A percentile compares a stretch with the other conserved stretches of the same genome.
Evolutionary conservation across 2,888 invertebrate genomes (phyloP).

Genomic region (Lepetodrilus schrolli): DNA sequence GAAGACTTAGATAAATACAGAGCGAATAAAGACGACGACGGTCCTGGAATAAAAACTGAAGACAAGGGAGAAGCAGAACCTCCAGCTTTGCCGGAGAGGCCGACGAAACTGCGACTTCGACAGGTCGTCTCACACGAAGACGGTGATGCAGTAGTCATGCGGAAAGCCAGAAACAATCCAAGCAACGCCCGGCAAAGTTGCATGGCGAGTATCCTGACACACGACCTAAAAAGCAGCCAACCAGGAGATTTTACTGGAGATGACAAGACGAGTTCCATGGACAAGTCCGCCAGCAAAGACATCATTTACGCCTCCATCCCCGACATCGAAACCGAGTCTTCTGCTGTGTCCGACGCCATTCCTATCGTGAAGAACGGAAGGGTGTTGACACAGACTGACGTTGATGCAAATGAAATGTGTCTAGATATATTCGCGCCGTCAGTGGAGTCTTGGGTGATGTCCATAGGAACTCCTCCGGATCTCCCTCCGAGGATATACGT

Average conservation of each 20-base stretch:
- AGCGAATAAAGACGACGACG: conserved; percentile 40
- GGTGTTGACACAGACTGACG: neutral
- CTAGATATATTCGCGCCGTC: conserved; percentile 1
- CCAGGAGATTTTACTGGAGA: neutral
- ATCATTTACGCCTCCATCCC: conserved; percentile 18
- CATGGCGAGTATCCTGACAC: neutral
- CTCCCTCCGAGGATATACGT: too few species aligned
- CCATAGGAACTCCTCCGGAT: neutral
- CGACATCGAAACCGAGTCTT: neutral
- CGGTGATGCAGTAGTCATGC: too few species aligned
- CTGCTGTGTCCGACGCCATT: neutral
- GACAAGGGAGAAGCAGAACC: neutral
- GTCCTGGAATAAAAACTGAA: neutral
- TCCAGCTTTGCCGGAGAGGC: conserved; percentile 28
- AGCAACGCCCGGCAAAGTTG: neutral
- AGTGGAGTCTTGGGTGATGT: neutral
- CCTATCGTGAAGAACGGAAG: neutral
- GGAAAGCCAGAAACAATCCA: too few species aligned
- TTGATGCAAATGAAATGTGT: neutral
- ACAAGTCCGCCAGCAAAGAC: conserved; percentile 19
- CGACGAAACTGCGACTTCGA: neutral
- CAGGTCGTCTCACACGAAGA: neutral
- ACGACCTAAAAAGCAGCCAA: too few species aligned
- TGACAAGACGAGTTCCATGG: neutral
- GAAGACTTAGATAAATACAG: conserved; percentile 55